A percentile compares a stretch with the other conserved stretches of the same genome.
These are phyloP conservation scores for Clamator glandarius DNA, from an alignment of 2,797 vertebrate species.

Conservation along the genomic window DNA sequence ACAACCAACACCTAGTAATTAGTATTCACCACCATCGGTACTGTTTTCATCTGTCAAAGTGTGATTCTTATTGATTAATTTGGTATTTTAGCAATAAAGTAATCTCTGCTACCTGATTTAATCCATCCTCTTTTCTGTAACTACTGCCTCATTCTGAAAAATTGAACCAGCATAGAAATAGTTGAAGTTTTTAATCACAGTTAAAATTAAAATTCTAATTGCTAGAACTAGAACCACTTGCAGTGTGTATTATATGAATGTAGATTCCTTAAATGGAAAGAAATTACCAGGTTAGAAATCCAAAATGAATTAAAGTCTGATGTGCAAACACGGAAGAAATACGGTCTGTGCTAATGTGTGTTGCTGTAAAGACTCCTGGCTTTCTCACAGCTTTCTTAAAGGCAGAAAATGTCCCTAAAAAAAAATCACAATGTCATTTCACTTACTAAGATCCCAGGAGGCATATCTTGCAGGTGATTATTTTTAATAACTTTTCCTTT, in stretches of 20 bases:
- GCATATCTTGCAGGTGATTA: neutral
- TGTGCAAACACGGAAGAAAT: neutral
- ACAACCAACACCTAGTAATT: neutral
- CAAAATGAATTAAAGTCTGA: neutral
- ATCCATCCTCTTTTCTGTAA: neutral
- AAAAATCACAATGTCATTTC: neutral
- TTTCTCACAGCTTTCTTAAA: neutral
- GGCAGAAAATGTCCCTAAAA: neutral
- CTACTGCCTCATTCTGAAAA: neutral
- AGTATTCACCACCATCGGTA: neutral
- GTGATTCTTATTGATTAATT: neutral
- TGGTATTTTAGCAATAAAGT: neutral
- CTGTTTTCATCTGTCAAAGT: neutral
- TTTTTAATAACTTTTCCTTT: slow-evolving; percentile 29
- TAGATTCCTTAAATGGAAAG: neutral
- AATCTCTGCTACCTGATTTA: neutral
- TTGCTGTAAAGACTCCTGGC: neutral
- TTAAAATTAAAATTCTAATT: slow-evolving; percentile 15
- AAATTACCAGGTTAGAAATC: neutral
- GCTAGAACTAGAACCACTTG: neutral
- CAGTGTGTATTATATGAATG: neutral
- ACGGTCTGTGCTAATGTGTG: neutral
- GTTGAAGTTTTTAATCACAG: neutral
- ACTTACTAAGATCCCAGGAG: neutral
- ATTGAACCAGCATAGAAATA: neutral